phyloP scores from a whole-genome alignment of 2,113 vertebrate species.

The Mormoops blainvillei region DNA sequence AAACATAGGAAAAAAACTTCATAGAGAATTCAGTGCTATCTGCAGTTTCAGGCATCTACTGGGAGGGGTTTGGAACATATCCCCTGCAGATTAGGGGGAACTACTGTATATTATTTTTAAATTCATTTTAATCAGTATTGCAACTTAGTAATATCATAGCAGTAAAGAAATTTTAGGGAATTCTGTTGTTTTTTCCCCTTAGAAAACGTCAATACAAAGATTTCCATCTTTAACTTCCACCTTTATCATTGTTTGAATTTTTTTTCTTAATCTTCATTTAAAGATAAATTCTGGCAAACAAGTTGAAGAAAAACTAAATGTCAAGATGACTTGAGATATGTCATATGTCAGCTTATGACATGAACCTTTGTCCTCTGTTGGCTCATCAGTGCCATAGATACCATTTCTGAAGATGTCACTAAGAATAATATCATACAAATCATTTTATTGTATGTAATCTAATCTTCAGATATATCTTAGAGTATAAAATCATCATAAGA shows the following conservation, averaged over 20 bases:
- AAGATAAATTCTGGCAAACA: background rate
- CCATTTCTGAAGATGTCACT: background rate
- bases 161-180: background rate
- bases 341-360: background rate
- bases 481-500: background rate
- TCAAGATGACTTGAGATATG: background rate
- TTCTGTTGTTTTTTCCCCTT: background rate
- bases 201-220: background rate
- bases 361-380: conserved; percentile 16
- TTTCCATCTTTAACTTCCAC: background rate
- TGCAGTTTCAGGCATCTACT: background rate
- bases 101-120: conserved; percentile 5
- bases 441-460: conserved; percentile 16
- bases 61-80: background rate
- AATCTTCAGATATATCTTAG: conserved; percentile 7
- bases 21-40: background rate
- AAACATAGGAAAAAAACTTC: background rate
- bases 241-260: background rate
- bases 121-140: conserved; percentile 11
- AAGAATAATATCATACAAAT: background rate
- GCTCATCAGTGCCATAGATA: background rate
- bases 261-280: background rate
- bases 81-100: background rate
- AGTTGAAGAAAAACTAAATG: background rate
- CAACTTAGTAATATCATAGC: conserved; percentile 12